Evolutionary conservation across 2,113 vertebrate genomes (phyloP).

Genomic region (Nannospalax galili): DNA sequence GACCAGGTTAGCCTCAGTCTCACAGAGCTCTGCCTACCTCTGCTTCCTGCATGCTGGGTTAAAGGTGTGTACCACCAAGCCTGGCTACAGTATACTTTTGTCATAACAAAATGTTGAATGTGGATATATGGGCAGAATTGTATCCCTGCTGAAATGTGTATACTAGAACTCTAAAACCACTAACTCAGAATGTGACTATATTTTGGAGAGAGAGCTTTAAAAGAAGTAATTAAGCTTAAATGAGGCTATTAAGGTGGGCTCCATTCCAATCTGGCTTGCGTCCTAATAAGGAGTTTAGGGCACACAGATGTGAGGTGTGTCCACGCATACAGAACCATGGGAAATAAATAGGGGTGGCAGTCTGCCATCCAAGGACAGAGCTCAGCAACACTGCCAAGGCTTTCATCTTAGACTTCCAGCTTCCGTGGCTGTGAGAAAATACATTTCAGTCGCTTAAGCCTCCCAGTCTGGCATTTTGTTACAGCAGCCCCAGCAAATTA

Average conservation of each 20-base stretch:
- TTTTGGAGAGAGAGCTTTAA: background rate
- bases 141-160: too few species aligned
- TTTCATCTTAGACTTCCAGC: background rate
- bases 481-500: background rate
- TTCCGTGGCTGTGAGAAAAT: background rate
- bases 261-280: background rate
- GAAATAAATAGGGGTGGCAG: background rate
- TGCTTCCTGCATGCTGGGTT: too few species aligned
- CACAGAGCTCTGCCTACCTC: too few species aligned
- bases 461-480: background rate
- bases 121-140: background rate
- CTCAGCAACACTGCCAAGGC: background rate
- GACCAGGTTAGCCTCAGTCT: too few species aligned
- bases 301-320: background rate
- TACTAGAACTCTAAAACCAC: too few species aligned
- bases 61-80: too few species aligned
- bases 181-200: background rate
- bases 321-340: background rate
- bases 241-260: background rate
- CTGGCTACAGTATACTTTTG: background rate
- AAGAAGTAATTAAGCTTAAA: background rate
- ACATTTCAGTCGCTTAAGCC: background rate
- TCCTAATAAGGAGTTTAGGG: background rate
- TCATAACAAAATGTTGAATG: conserved; percentile 39
- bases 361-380: background rate